These are phyloP conservation scores for Ictidomys tridecemlineatus DNA, from an alignment of 2,113 vertebrate species.

Conservation along the genomic window DNA sequence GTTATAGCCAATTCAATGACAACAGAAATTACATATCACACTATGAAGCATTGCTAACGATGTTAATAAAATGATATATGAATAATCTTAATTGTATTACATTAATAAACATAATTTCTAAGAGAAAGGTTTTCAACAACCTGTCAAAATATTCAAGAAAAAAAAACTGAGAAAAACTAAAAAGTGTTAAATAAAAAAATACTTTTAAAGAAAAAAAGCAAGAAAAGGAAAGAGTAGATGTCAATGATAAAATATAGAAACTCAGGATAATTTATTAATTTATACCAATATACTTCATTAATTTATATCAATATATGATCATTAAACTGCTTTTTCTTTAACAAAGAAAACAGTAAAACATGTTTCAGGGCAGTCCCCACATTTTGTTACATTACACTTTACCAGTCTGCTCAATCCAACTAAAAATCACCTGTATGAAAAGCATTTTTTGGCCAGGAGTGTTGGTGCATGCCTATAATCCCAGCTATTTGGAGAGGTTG, in stretches of 20 bases:
- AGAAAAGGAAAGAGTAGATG: background rate
- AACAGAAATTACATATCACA: background rate
- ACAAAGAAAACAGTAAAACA: constrained; percentile 28
- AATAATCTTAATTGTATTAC: background rate
- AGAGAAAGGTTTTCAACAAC: constrained; percentile 15
- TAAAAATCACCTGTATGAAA: constrained; percentile 31
- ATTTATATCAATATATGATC: background rate
- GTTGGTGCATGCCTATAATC: background rate
- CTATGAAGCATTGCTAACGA: constrained; percentile 13
- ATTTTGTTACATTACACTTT: background rate
- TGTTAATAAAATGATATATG: background rate
- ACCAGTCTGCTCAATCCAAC: background rate
- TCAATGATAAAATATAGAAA: constrained; percentile 32
- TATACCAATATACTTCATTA: background rate
- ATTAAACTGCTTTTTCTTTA: background rate
- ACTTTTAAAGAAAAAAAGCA: background rate
- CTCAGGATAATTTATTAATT: constrained; percentile 17
- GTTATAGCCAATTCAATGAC: background rate
- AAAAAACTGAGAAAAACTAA: constrained; percentile 14
- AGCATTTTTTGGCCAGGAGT: background rate
- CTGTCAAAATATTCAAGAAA: constrained; percentile 1
- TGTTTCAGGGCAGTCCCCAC: background rate
- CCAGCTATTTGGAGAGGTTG: background rate
- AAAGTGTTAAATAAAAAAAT: background rate
- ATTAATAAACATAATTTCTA: constrained; percentile 51